Evolutionary conservation across 2,888 invertebrate genomes (phyloP).

Genomic region (Micropterix aruncella): DNA sequence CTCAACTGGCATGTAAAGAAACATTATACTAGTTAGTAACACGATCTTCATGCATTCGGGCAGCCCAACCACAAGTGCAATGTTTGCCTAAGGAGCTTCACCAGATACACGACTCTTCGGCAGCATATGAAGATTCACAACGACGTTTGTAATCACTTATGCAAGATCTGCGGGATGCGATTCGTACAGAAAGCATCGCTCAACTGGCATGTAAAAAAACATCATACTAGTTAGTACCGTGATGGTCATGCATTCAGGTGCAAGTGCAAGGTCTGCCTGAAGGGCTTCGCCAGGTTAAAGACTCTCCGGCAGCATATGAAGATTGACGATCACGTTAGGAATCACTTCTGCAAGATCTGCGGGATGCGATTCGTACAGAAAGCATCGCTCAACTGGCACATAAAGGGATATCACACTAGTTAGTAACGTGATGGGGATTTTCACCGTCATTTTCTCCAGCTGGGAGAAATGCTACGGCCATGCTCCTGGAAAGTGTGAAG

Average conservation of each 20-base stretch:
- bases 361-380: neutral
- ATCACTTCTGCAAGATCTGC: neutral
- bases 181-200: slow-evolving; percentile 44
- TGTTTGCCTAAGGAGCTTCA: neutral
- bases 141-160: slow-evolving; percentile 21
- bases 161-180: slow-evolving; percentile 37
- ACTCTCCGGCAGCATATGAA: neutral
- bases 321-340: neutral
- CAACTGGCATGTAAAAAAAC: slow-evolving; percentile 42
- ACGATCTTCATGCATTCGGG: neutral
- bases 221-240: slow-evolving; percentile 27
- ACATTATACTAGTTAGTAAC: slow-evolving; percentile 16
- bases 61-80: too few relatives aligned
- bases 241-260: neutral
- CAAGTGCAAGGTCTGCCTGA: neutral
- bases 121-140: neutral
- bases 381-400: neutral
- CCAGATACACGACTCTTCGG: neutral
- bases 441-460: too few relatives aligned
- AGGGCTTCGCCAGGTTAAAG: neutral
- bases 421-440: too few relatives aligned
- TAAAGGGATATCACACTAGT: neutral
- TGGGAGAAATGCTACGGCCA: too few relatives aligned
- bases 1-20: slow-evolving; percentile 43
- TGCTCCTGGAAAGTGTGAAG: too few relatives aligned